Evolutionary conservation across 2,888 invertebrate genomes (phyloP).

Genomic region (Crematogaster levior): DNA sequence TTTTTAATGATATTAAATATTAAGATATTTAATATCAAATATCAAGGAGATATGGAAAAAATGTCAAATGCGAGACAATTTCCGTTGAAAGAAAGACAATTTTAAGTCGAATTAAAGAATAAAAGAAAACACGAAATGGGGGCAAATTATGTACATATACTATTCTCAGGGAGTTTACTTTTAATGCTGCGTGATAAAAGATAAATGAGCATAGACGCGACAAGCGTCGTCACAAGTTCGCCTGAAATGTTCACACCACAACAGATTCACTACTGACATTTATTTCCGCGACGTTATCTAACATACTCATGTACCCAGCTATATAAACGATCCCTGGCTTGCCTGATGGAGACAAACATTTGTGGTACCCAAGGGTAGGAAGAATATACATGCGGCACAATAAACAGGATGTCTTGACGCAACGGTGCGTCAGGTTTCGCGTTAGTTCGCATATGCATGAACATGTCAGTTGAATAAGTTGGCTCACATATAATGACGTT

Average conservation of each 20-base stretch:
- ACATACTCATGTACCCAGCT: constrained; percentile 37
- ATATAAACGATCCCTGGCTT: constrained; percentile 52
- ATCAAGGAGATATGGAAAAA: background rate
- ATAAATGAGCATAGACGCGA: constrained; percentile 41
- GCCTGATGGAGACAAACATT: constrained; percentile 55
- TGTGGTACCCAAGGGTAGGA: constrained; percentile 33
- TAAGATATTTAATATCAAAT: background rate
- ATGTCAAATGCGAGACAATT: background rate
- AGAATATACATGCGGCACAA: constrained; percentile 44
- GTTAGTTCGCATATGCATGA: constrained; percentile 18
- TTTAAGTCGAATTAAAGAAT: background rate
- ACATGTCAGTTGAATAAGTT: constrained; percentile 13
- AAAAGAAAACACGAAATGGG: background rate
- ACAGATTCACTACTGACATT: constrained; percentile 48
- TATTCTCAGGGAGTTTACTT: constrained; percentile 9
- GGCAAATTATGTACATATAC: background rate
- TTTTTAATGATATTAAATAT: background rate
- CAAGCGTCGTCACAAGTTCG: constrained; percentile 5
- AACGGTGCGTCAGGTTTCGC: constrained; percentile 23
- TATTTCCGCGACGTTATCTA: constrained; percentile 53
- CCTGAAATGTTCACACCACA: constrained; percentile 47
- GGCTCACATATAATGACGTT: constrained; percentile 3
- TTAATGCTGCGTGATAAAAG: constrained; percentile 26
- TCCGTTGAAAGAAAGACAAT: background rate
- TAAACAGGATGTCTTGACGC: constrained; percentile 51